Evolutionary conservation across 2,888 invertebrate species (phyloP), one percentile per base, ranked within the genome.

Genomic region (Acronicta alni): DNA sequence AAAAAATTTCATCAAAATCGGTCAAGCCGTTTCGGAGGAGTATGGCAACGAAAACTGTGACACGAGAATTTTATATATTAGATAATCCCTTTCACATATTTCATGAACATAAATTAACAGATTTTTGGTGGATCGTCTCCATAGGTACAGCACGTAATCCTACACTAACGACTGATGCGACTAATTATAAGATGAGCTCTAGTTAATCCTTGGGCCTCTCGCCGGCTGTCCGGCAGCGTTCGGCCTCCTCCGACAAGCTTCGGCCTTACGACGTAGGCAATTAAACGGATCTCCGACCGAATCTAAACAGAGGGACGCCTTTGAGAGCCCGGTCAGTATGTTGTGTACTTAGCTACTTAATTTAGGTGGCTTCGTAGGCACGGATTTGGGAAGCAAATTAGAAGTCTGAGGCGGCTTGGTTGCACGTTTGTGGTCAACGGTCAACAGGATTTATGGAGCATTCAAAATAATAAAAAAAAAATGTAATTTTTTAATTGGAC

Each of bases 171-270:
- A 72, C 63, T 61, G 66, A 69, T 70, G 49, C 44, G 57, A 64
- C 77, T 80, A 79, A 84, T 84, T 81, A 80, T 79, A 80, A 83
- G 79, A 84, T 81, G 78, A 82, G 78, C 72, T 76, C 67, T 74
- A 79, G 71, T 76, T 83, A 83, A 82, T 79, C 83, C 79, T 46
- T 35, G 46, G 54, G 51, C 58, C 58, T 71, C 49, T 57, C 53
- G 18, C 46, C 42, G n/a, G 26, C 15, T 57, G 67, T 67, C 73
- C 68, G 52, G 63, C 52, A 46, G 39, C 37, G 60, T 71, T 65
- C 65, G 72, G 62, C 62, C 64, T 70, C 64, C 66, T 77, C 66
- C 64, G 72, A 57, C 75, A 63, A 65, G 71, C 67, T 54, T 56
- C 67, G 71, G 75, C 49, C 75, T 75, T 75, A 71, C 64, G 59